Evolutionary conservation across 2,113 vertebrate genomes (phyloP), one percentile per base, ranked within the genome.

Genomic region (Boulengeromyrus knoepffleri): DNA sequence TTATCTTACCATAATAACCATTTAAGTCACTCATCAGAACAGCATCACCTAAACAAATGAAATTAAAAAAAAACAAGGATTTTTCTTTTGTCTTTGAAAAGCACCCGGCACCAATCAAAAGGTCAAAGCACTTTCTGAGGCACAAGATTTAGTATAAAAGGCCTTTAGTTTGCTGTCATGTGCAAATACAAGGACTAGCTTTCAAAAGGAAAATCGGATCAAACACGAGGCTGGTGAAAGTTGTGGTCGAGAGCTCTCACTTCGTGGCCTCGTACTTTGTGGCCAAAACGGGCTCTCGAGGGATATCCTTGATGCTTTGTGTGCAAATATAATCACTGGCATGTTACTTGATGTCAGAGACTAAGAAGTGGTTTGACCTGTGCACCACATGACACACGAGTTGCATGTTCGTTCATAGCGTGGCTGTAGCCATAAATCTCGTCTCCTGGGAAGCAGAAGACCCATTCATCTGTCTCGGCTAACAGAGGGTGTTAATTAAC

Each of bases 401-500:
- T 53, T 6, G 50, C 85, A 36, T 87, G 49, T 53, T 39, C 31
- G 12, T 62, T 31, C 66, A 66, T 24, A 47, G 53, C 21, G 24
- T 46, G 9, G 47, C 85, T 42, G 17, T 45, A 45, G 89, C 89
- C 89, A 83, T 87, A 66, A 66, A 53, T 49, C 85, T 77, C 42
- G 8, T 50, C 85, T 86, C 85, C 46, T 74, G 15, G 53, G 27
- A 62, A 31, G 45, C 21, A 86, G 56, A 87, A 50, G 15, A 27
- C 56, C 19, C 27, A 21, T 36, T 85, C 39, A 49, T 56, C 89
- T 62, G 85, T 86, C 56, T 31, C 27, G 12, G 46, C 77, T 89
- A 80, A 56, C 39, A 42, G 31, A 12, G 52, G 24, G 21, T 19
- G 27, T 80, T 90, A 87, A 90, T 90, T 88, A 90, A 24, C 58